Percentiles rank a stretch among this genome's conserved stretches.
Conservation (phyloP, 2,888 invertebrate species). For the Hedya salicella region DNA sequence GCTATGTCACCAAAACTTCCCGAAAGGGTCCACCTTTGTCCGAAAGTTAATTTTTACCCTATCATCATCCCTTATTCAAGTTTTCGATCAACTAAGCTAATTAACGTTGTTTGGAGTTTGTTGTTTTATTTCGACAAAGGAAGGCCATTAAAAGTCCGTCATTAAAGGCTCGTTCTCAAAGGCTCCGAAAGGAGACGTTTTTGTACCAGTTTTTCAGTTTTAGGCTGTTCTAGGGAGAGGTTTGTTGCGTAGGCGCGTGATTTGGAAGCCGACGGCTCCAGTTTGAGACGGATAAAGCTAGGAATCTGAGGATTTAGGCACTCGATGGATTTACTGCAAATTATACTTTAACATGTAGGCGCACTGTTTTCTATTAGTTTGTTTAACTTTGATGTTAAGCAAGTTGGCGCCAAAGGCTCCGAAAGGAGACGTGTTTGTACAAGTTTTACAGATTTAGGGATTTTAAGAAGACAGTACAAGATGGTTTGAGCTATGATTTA, state of each 20-base stretch:
- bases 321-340: background rate
- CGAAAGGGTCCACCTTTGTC: conserved; percentile 36
- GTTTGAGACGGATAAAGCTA: background rate
- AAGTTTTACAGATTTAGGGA: background rate
- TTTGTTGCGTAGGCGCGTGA: background rate
- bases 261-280: background rate
- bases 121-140: conserved; percentile 34
- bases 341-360: background rate
- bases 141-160: conserved; percentile 31
- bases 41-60: conserved; percentile 40
- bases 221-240: background rate
- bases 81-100: conserved; percentile 41
- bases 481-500: background rate
- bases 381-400: background rate
- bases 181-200: background rate
- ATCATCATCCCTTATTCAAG: conserved; percentile 41
- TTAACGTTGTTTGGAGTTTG: conserved; percentile 39
- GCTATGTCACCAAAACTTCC: conserved; percentile 16
- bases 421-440: background rate
- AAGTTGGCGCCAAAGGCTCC: too few relatives aligned
- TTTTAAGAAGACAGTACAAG: background rate
- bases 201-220: background rate
- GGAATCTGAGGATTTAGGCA: background rate
- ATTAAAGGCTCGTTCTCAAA: background rate
- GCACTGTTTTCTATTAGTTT: background rate